Evolutionary conservation across 2,797 vertebrate genomes (phyloP).

Genomic region (Steatocranus sp.): DNA sequence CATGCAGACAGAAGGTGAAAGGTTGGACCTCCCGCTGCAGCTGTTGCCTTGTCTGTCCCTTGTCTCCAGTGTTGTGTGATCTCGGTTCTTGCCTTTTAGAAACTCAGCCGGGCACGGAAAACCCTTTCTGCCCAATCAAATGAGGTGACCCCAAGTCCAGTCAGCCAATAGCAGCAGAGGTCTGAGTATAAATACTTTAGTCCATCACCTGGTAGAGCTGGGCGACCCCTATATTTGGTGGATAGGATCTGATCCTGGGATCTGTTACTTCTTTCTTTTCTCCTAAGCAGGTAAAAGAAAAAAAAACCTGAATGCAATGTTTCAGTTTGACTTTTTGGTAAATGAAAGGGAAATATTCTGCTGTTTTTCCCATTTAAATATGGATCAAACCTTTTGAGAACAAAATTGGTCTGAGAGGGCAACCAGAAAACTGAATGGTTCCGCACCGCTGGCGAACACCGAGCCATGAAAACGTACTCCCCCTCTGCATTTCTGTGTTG

Average conservation of each 20-base stretch:
- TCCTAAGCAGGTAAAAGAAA: conserved; percentile 76
- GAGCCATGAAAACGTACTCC: background rate
- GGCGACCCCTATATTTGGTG: conserved; percentile 81
- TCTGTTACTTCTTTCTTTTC: conserved; percentile 78
- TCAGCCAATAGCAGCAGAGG: conserved; percentile 65
- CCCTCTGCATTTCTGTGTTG: background rate
- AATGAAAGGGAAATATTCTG: conserved; percentile 1
- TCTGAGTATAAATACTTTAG: conserved; percentile 73
- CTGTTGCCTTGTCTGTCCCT: conserved; percentile 69
- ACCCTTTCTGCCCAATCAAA: conserved; percentile 61
- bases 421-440: background rate
- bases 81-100: conserved; percentile 78
- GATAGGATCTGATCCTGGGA: conserved; percentile 82
- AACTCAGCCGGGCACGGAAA: conserved; percentile 48
- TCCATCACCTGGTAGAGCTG: conserved; percentile 66
- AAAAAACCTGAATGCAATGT: background rate
- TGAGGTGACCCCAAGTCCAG: conserved; percentile 3
- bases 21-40: conserved; percentile 57
- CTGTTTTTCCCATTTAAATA: background rate
- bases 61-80: conserved; percentile 62
- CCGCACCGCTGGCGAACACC: background rate
- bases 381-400: conserved; percentile 1
- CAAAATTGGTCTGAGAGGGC: background rate
- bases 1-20: conserved; percentile 23
- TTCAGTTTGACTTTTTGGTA: background rate